phyloP scores from a whole-genome alignment of 1,140 invertebrate species.

The Aphis gossypii region DNA sequence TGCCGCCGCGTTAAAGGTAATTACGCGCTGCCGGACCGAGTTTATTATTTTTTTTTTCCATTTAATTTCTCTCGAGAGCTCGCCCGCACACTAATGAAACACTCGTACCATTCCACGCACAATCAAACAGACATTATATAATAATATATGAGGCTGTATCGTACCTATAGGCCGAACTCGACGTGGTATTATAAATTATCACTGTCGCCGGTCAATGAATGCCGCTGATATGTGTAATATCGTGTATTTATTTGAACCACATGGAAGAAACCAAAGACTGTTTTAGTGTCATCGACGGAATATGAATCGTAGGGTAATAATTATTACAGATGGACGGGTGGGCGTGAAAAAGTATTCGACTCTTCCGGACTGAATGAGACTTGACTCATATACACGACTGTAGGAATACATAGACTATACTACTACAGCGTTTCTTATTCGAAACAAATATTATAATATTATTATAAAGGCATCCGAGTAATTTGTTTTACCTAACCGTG shows the following conservation, averaged over 20 bases:
- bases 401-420: too few species aligned
- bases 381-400: neutral
- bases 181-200: neutral
- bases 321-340: too few species aligned
- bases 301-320: too few species aligned
- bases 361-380: neutral
- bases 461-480: neutral
- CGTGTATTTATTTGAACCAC: neutral
- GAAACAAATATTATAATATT: neutral
- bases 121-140: conserved; percentile 8
- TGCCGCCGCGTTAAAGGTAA: neutral
- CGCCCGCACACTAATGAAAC: conserved; percentile 11
- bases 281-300: too few species aligned
- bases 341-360: neutral
- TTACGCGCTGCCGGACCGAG: neutral
- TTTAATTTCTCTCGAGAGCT: neutral
- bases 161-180: neutral
- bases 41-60: conserved; percentile 11
- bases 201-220: neutral
- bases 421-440: too few species aligned
- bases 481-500: neutral
- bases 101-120: neutral
- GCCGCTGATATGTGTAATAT: neutral
- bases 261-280: too few species aligned
- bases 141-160: neutral